Percentiles rank a stretch among this genome's conserved stretches.
phyloP scores from a whole-genome alignment of 2,888 invertebrate genomes.

The Eupelmus urozonus region DNA sequence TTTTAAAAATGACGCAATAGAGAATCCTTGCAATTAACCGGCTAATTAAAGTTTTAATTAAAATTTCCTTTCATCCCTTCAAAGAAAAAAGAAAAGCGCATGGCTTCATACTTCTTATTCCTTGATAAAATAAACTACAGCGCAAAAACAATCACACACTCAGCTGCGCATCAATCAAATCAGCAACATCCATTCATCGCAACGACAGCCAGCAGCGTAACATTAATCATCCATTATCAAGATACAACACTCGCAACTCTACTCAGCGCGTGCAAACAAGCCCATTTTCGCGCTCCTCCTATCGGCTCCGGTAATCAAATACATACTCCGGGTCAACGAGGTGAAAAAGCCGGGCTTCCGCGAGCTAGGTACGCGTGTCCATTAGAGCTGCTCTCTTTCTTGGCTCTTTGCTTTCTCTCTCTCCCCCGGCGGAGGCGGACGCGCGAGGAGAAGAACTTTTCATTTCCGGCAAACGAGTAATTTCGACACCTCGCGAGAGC shows the following conservation, averaged over 20 bases:
- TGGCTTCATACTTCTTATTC: too few species aligned
- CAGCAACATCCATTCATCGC: neutral
- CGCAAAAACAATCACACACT: too few species aligned
- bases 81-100: too few species aligned
- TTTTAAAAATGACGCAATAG: too few species aligned
- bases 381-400: slow-evolving; percentile 6
- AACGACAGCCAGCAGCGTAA: too few species aligned
- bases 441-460: slow-evolving; percentile 47
- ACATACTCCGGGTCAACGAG: slow-evolving; percentile 21
- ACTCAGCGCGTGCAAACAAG: too few species aligned
- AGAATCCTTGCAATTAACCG: too few species aligned
- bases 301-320: slow-evolving; percentile 10
- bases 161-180: too few species aligned
- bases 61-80: too few species aligned
- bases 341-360: slow-evolving; percentile 30
- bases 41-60: too few species aligned
- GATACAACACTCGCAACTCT: neutral
- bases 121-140: too few species aligned
- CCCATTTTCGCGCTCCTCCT: too few species aligned
- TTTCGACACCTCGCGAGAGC: slow-evolving; percentile 44
- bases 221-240: neutral
- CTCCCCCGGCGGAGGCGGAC: neutral
- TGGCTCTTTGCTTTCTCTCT: neutral
- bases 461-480: slow-evolving; percentile 57
- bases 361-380: slow-evolving; percentile 42